These are phyloP conservation scores for Drosophila prolongata DNA, from an alignment of 2,888 invertebrate genomes.

Conservation along the genomic window DNA sequence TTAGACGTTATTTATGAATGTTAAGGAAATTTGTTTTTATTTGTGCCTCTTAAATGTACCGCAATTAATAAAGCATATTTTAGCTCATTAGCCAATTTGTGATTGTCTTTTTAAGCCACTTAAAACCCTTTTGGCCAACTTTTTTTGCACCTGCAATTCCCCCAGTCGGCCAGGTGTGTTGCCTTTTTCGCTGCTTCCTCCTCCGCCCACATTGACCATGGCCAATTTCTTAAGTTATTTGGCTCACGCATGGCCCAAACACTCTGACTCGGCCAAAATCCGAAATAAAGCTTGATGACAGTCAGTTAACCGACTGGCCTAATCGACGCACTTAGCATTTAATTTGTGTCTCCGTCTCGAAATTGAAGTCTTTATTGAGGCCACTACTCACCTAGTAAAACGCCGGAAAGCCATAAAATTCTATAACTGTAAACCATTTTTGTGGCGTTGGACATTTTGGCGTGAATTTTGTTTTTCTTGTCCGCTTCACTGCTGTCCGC, in stretches of 20 bases:
- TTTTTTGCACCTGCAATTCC: conserved; percentile 27
- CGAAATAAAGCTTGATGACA: neutral
- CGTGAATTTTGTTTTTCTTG: conserved; percentile 46
- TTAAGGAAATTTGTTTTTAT: too few species aligned
- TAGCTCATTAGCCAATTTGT: neutral
- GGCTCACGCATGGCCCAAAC: conserved; percentile 61
- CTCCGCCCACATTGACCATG: conserved; percentile 27
- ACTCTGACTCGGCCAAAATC: conserved; percentile 30
- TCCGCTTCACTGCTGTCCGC: conserved; percentile 23
- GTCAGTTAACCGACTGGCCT: conserved; percentile 48
- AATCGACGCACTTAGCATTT: conserved; percentile 75
- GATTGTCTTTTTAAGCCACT: neutral
- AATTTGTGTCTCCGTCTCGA: conserved; percentile 53
- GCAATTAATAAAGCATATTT: neutral
- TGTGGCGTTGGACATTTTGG: conserved; percentile 78
- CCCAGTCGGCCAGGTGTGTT: conserved; percentile 2
- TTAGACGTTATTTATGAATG: too few species aligned
- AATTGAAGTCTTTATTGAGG: conserved; percentile 52
- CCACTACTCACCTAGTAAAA: conserved; percentile 82
- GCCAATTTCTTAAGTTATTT: conserved; percentile 57
- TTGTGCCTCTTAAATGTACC: too few species aligned
- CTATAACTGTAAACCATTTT: conserved; percentile 84
- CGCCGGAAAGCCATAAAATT: conserved; percentile 83
- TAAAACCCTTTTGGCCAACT: neutral
- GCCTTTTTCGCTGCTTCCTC: conserved; percentile 12